phyloP scores from a whole-genome alignment of 2,113 vertebrate genomes.

The Emydura subglobosa region DNA sequence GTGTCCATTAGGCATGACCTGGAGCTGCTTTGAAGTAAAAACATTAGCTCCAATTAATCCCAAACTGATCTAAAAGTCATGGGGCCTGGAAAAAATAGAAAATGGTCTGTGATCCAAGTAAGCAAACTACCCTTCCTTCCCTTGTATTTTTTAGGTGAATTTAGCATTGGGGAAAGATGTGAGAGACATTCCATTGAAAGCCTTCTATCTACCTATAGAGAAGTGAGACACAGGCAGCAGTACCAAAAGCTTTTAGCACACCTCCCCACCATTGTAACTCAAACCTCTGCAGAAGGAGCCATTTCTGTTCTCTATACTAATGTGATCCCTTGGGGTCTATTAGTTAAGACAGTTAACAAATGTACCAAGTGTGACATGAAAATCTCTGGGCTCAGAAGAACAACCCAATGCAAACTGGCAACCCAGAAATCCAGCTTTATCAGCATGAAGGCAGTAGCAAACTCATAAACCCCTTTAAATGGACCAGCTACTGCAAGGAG shows the following conservation, averaged over 20 bases:
- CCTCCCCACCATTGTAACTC: neutral
- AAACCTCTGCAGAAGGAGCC: neutral
- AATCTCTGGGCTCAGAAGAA: neutral
- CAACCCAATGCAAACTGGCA: neutral
- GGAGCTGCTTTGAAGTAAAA: constrained; percentile 57
- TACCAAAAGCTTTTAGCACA: neutral
- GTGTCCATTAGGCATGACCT: constrained; percentile 53
- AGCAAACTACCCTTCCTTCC: neutral
- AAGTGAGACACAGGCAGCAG: accelerated
- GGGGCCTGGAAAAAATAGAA: neutral
- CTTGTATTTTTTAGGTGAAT: neutral
- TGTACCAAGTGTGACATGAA: accelerated
- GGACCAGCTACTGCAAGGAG: neutral
- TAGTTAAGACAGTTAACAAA: accelerated
- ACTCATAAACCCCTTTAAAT: neutral
- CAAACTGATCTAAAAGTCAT: constrained; percentile 42
- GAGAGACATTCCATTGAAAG: neutral
- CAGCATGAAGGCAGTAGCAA: neutral
- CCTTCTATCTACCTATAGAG: accelerated
- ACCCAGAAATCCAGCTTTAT: accelerated
- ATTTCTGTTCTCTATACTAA: neutral
- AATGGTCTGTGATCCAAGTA: neutral
- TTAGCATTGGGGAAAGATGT: neutral
- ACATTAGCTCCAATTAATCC: constrained; percentile 63
- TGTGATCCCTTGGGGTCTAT: accelerated